Conservation (phyloP, 2,113 vertebrate species). For the Stigmatopora argus region DNA sequence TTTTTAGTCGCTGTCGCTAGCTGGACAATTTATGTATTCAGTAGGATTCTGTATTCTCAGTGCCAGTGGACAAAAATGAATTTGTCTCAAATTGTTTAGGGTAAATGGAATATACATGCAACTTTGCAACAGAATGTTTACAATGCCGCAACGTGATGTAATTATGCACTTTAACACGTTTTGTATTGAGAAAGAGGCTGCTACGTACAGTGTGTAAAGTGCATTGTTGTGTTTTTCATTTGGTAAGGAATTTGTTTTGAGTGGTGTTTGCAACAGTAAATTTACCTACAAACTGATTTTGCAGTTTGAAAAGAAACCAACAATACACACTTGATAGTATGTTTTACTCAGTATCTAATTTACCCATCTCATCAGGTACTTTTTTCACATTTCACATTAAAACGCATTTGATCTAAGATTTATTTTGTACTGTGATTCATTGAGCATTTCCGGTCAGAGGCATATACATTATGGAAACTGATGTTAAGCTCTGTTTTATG, state of each 20-base stretch:
- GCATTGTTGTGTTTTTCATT: neutral
- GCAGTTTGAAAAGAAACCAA: conserved; percentile 13
- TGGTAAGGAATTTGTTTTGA: conserved; percentile 1
- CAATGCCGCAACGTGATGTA: conserved; percentile 6
- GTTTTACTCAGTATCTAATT: conserved; percentile 29
- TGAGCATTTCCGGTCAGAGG: neutral
- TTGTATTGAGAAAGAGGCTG: conserved; percentile 14
- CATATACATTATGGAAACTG: neutral
- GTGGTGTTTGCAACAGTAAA: conserved; percentile 3
- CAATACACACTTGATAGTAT: neutral
- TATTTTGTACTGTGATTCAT: neutral
- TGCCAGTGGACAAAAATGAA: conserved; percentile 1
- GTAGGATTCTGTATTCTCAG: conserved; percentile 7
- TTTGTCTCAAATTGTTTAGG: neutral
- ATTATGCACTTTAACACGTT: conserved; percentile 53
- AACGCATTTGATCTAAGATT: neutral
- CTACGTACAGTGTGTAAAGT: neutral
- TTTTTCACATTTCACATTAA: neutral
- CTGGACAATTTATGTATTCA: conserved; percentile 22
- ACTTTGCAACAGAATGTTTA: conserved; percentile 7
- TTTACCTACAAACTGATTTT: conserved; percentile 18
- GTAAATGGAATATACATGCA: conserved; percentile 2
- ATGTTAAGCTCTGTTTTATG: too few relatives aligned
- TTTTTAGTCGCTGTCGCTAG: conserved; percentile 6
- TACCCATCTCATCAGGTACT: conserved; percentile 10